Evolutionary conservation across 2,888 invertebrate genomes (phyloP).

Genomic region (Ferdinandea cuprea): DNA sequence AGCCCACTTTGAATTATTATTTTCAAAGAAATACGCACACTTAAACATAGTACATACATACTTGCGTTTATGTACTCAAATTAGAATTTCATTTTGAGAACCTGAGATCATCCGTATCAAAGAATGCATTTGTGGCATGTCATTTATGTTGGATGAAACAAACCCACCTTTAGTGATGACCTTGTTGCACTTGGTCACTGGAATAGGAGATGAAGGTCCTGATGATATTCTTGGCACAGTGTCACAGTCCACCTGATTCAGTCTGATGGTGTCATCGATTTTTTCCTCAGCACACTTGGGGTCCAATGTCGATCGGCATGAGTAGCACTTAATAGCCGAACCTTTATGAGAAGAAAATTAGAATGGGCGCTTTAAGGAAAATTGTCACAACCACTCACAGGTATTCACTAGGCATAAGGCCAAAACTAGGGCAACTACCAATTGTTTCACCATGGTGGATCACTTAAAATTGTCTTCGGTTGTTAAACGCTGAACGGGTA

Average conservation of each 20-base stretch:
- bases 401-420: slow-evolving; percentile 79
- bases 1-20: slow-evolving; percentile 18
- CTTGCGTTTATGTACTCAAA: background rate
- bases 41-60: background rate
- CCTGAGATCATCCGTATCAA: slow-evolving; percentile 49
- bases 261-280: slow-evolving; percentile 77
- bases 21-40: slow-evolving; percentile 5
- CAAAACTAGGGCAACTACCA: slow-evolving; percentile 78
- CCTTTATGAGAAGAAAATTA: slow-evolving; percentile 74
- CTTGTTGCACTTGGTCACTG: slow-evolving; percentile 81
- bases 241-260: slow-evolving; percentile 80
- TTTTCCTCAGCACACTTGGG: slow-evolving; percentile 79
- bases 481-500: slow-evolving; percentile 31
- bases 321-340: slow-evolving; percentile 81
- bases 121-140: background rate
- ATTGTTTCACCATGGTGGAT: slow-evolving; percentile 79
- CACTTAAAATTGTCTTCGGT: slow-evolving; percentile 33
- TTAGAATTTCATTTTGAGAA: slow-evolving; percentile 27
- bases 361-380: background rate
- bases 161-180: slow-evolving; percentile 78
- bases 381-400: slow-evolving; percentile 77
- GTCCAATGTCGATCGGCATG: slow-evolving; percentile 80
- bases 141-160: background rate
- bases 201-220: slow-evolving; percentile 78
- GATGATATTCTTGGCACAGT: slow-evolving; percentile 75